A percentile compares a stretch with the other conserved stretches of the same genome.
These are phyloP conservation scores for Hemistola chrysoprasaria DNA, from an alignment of 2,888 invertebrate species.

Conservation along the genomic window DNA sequence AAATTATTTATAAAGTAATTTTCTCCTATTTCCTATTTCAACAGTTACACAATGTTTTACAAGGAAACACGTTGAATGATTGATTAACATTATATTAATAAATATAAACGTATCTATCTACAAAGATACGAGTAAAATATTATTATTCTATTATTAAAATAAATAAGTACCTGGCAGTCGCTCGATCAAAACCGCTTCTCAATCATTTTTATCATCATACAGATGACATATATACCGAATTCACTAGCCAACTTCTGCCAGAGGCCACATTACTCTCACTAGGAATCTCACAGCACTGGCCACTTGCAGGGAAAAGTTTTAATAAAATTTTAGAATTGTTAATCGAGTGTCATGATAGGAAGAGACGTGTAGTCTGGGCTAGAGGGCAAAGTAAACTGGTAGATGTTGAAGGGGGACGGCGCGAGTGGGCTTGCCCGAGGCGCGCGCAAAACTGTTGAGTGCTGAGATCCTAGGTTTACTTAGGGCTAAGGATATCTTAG, in stretches of 20 bases:
- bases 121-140: no score
- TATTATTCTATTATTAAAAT: no score
- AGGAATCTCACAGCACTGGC: constrained; percentile 39
- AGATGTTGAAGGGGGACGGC: constrained; percentile 18
- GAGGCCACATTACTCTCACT: constrained; percentile 59
- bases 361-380: constrained; percentile 47
- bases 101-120: no score
- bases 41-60: no score
- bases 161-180: constrained; percentile 50
- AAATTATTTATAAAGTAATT: no score
- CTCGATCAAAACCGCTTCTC: constrained; percentile 44
- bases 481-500: constrained; percentile 6
- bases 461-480: constrained; percentile 11
- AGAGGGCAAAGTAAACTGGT: constrained; percentile 43
- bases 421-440: constrained; percentile 48
- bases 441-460: constrained; percentile 78
- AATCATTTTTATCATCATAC: constrained; percentile 56
- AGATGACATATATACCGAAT: constrained; percentile 38
- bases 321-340: constrained; percentile 35
- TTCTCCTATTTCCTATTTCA: no score
- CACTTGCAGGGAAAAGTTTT: constrained; percentile 37
- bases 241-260: constrained; percentile 59
- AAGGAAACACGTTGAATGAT: no score
- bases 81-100: no score
- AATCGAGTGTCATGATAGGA: constrained; percentile 39